Conservation (phyloP, 2,797 vertebrate genomes). For the Sus cebifrons region DNA sequence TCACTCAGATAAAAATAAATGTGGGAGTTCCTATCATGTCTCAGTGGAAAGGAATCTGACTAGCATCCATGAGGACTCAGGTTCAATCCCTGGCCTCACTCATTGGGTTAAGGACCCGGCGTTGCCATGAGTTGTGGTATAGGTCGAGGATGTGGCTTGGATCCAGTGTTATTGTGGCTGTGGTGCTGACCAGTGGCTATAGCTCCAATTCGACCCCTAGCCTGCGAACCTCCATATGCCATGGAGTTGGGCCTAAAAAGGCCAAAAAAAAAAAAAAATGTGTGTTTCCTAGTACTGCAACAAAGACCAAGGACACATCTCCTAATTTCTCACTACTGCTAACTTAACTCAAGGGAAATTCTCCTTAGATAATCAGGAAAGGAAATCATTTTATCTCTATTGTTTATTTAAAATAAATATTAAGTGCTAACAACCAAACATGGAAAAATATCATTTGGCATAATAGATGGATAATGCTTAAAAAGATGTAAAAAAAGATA, state of each 20-base stretch:
- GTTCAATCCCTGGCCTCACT: too few relatives aligned
- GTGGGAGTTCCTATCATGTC: background rate
- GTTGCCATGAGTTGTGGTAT: too few relatives aligned
- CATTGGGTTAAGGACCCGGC: too few relatives aligned
- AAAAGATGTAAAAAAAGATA: constrained; percentile 50
- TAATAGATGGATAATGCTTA: background rate
- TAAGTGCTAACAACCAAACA: constrained; percentile 6
- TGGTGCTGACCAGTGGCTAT: too few relatives aligned
- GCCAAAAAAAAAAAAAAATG: background rate
- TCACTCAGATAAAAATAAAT: constrained; percentile 45
- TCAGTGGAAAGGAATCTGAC: too few relatives aligned
- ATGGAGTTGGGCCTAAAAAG: too few relatives aligned
- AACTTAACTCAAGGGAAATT: constrained; percentile 3
- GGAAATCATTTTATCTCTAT: background rate
- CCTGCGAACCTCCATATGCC: too few relatives aligned
- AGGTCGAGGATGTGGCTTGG: too few relatives aligned
- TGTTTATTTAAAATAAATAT: constrained; percentile 34
- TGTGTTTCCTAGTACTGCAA: background rate
- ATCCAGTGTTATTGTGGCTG: too few relatives aligned
- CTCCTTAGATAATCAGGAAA: background rate
- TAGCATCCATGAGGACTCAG: too few relatives aligned
- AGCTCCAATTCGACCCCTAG: too few relatives aligned
- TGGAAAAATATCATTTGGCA: background rate
- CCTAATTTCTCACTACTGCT: background rate
- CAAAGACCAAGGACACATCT: background rate